Evolutionary conservation across 2,113 vertebrate species (phyloP), one percentile per base, ranked within the genome.

Genomic region (Rostratula benghalensis): DNA sequence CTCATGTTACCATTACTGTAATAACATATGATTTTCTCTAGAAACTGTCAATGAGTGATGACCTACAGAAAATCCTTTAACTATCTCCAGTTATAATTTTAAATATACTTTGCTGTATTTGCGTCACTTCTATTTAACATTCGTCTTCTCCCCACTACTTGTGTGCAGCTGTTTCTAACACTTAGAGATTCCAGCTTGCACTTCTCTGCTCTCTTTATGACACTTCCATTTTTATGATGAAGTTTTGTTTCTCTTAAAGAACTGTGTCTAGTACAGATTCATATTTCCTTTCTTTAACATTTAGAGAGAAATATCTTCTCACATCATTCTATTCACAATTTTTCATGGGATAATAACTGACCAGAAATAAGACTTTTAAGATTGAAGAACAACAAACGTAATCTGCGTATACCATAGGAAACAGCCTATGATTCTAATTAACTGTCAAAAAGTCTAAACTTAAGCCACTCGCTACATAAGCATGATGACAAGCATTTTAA

Each of bases 91-190:
- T 82, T 79, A 78, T 69, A 80, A 77, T 48, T 89, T 83, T 82
- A 65, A 85, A 86, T 83, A 68, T 37, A 74, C 10, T 94, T 7
- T 8, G 7, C 24, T 88, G 41, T 57, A 82, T 84, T 90, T 85
- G 35, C 43, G 46, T 69, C 57, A 50, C 22, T 87, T 89, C 46
- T 73, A 46, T 73, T 91, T 64, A 65, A 81, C 45, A 54, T 79
- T 53, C 64, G 27, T 59, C 43, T 68, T 89, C 37, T 61, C 46
- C 10, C 39, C 67, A 56, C 33, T 61, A 23, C 46, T 87, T 93
- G 20, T 33, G 67, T 45, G 71, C 94, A 95, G 90, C 94, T 95
- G 80, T 87, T 67, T 87, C 59, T 57, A 82, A 85, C 45, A 39
- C 31, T 71, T 77, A 9, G 8, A 61, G 41, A 67, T 30, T 51